phyloP scores from a whole-genome alignment of 2,888 invertebrate species.

The Trissonchulus latispiculum region DNA sequence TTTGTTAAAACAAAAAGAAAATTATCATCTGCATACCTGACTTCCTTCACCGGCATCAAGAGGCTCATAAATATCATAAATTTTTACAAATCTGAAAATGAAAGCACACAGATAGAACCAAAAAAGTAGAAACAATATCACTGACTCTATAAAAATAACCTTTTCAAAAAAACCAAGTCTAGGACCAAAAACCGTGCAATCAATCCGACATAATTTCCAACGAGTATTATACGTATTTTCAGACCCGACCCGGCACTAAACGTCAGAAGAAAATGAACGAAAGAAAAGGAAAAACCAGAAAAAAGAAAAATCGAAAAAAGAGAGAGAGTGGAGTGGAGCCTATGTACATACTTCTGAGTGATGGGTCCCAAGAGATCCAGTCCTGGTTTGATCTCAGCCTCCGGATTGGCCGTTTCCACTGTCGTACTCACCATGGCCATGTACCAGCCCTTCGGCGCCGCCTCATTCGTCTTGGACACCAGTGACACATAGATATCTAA shows the following conservation, averaged over 20 bases:
- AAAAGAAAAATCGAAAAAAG: too few relatives aligned
- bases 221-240: too few relatives aligned
- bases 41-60: slow-evolving; percentile 69
- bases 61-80: slow-evolving; percentile 76
- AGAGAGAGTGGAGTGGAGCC: too few relatives aligned
- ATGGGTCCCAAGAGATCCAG: slow-evolving; percentile 78
- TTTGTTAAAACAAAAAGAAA: too few relatives aligned
- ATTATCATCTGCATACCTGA: too few relatives aligned
- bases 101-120: neutral
- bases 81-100: slow-evolving; percentile 50
- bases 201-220: too few relatives aligned
- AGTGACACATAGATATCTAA: slow-evolving; percentile 95
- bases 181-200: neutral
- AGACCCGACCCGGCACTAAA: too few relatives aligned
- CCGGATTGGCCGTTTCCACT: slow-evolving; percentile 90
- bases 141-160: neutral
- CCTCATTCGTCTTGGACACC: slow-evolving; percentile 93
- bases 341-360: slow-evolving; percentile 85
- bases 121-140: too few relatives aligned
- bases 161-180: neutral
- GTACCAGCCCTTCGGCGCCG: slow-evolving; percentile 64
- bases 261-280: too few relatives aligned
- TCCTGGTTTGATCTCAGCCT: slow-evolving; percentile 85
- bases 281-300: too few relatives aligned
- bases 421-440: slow-evolving; percentile 97